Conservation (phyloP, 2,797 vertebrate genomes). For the Psittacula echo region DNA sequence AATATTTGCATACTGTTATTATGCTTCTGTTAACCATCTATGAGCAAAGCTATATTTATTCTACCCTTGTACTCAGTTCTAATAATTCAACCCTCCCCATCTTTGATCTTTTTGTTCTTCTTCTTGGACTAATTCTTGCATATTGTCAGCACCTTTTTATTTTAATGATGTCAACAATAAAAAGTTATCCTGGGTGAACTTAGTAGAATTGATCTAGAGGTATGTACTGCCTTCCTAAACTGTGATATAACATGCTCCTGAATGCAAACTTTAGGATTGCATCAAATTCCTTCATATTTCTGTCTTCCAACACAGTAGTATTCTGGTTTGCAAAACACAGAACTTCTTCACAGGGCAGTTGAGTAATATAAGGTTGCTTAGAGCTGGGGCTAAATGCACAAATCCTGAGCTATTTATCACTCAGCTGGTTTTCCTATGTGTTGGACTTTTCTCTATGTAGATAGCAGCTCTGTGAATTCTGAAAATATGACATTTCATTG, state of each 20-base stretch:
- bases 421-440: not conserved
- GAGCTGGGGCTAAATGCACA: not conserved
- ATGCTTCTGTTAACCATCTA: slow-evolving; percentile 37
- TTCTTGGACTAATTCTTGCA: not conserved
- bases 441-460: not conserved
- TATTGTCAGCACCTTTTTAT: slow-evolving; percentile 29
- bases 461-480: not conserved
- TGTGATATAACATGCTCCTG: not conserved
- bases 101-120: slow-evolving; percentile 35
- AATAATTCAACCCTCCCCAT: not conserved
- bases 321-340: not conserved
- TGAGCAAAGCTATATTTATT: slow-evolving; percentile 32
- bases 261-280: not conserved
- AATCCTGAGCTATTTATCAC: not conserved
- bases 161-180: not conserved
- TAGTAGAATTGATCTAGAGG: not conserved
- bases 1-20: slow-evolving; percentile 47
- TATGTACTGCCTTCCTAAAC: not conserved
- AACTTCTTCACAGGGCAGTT: not conserved
- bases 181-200: not conserved
- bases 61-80: not conserved
- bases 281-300: not conserved
- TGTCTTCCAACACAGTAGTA: not conserved
- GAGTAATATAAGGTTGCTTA: not conserved
- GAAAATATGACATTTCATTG: not conserved